Base-by-base conservation (phyloP, 2,888 invertebrate genomes). In the Unio delphinus region DNA sequence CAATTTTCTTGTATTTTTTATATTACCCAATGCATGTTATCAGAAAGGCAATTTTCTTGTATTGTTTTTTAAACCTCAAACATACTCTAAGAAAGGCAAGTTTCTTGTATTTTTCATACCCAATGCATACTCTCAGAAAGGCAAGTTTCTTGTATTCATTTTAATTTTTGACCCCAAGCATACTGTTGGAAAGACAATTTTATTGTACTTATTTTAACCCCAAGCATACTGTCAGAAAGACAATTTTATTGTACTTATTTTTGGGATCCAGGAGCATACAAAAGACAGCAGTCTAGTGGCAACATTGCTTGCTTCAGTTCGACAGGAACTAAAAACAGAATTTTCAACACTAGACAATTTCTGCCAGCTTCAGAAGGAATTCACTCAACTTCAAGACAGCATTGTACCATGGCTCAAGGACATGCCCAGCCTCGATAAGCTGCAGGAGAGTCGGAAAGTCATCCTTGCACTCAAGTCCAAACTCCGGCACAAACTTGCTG, bases 401-500 rank as follows among this genome's bases (percentile, higher is more conserved):
- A 83, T 87, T 18, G 79, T 76, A 23, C 82, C 82, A n/a, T 88
- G 87, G 87, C 76, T 88, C 23, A 69, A 80, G 20, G 66, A 67
- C 45, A 76, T 78, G 58, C 87, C 88, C 23, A 70, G 78, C 26
- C 68, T 83, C 15, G 74, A 76, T 26, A 79, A 82, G 45, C 65
- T 88, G 18, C 76, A 78, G 55, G 79, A 79, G 45, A 79, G 79
- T 20, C 76, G 84, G 56, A 83, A 84, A 69, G 73, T 72, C 6
- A 78, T 87, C 59, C 72, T 85, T 18, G 59, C 78, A 34, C 73
- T 87, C 15, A 84, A 85, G 69, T 87, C 87, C 4, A 86, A 86
- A 67, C 74, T 88, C 7, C 68, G 88, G 8, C 88, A 88, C 64
- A 81, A 78, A 62, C 79, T 86, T 69, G 88, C 87, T 7, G 87